phyloP scores from a whole-genome alignment of 37 sponge, comb jelly and placozoan genomes.

The Oopsacas minuta region DNA sequence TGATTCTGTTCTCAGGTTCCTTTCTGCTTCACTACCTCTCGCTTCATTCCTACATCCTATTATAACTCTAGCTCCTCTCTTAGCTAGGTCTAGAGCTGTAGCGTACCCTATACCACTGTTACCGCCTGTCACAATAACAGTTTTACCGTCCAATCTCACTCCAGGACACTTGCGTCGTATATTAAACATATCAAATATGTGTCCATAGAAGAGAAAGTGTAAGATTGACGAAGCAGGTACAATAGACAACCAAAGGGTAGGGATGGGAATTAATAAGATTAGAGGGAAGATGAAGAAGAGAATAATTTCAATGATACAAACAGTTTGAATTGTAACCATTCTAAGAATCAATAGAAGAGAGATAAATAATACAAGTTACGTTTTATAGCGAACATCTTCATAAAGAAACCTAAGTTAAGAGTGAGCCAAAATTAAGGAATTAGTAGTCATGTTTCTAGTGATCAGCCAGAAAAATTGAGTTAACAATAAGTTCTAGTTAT shows the following conservation, averaged over 20 bases:
- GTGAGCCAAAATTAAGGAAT: no score
- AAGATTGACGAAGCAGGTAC: not conserved
- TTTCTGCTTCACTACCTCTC: conserved; percentile 37
- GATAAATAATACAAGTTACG: no score
- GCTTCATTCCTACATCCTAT: conserved; percentile 53
- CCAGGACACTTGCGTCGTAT: not conserved
- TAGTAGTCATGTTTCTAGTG: no score
- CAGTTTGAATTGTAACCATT: not conserved
- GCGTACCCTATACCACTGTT: conserved; percentile 73
- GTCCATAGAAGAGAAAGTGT: not conserved
- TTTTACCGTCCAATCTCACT: conserved; percentile 52
- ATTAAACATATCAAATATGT: not conserved
- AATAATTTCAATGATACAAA: not conserved
- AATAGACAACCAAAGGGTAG: not conserved
- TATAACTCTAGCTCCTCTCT: conserved; percentile 55
- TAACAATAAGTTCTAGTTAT: no score
- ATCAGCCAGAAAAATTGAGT: no score
- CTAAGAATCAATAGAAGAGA: no score
- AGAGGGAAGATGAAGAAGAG: not conserved
- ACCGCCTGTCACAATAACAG: conserved; percentile 70
- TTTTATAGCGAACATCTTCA: no score
- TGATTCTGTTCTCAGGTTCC: conserved; percentile 30
- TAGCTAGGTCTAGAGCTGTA: conserved; percentile 59
- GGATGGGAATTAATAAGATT: not conserved
- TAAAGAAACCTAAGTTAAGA: no score